These are phyloP conservation scores for Drosophila vallismaia DNA, from an alignment of 2,888 invertebrate genomes.

Conservation along the genomic window DNA sequence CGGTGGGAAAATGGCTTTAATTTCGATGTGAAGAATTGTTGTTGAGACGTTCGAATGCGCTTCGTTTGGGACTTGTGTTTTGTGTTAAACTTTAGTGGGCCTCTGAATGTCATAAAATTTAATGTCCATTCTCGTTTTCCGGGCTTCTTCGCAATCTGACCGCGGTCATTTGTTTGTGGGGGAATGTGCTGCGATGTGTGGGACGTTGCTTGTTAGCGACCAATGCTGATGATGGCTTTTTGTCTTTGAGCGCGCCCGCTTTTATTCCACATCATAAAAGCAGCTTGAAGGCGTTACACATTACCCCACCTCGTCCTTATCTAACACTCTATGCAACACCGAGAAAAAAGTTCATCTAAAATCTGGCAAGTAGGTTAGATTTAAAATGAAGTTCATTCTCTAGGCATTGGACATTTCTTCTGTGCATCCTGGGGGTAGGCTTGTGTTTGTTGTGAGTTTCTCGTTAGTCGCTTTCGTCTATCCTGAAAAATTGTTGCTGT, in stretches of 20 bases:
- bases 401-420: background rate
- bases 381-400: no score
- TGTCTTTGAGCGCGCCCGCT: constrained; percentile 66
- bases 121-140: constrained; percentile 51
- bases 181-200: constrained; percentile 16
- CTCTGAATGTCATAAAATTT: constrained; percentile 74
- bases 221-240: constrained; percentile 70
- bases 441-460: constrained; percentile 8
- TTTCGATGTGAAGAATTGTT: constrained; percentile 59
- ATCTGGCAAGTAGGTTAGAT: no score
- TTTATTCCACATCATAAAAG: constrained; percentile 73
- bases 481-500: constrained; percentile 50
- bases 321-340: background rate
- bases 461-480: constrained; percentile 50
- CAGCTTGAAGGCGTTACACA: constrained; percentile 67
- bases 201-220: constrained; percentile 58
- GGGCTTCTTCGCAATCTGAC: constrained; percentile 47
- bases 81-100: constrained; percentile 69
- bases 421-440: constrained; percentile 2
- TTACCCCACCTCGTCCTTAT: constrained; percentile 25
- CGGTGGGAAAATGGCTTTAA: constrained; percentile 57
- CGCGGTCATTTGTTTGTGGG: constrained; percentile 56
- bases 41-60: constrained; percentile 56
- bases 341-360: constrained; percentile 3
- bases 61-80: constrained; percentile 48